These are phyloP conservation scores for Scaptomyza reducta DNA, from an alignment of 2,888 invertebrate genomes.

Conservation along the genomic window DNA sequence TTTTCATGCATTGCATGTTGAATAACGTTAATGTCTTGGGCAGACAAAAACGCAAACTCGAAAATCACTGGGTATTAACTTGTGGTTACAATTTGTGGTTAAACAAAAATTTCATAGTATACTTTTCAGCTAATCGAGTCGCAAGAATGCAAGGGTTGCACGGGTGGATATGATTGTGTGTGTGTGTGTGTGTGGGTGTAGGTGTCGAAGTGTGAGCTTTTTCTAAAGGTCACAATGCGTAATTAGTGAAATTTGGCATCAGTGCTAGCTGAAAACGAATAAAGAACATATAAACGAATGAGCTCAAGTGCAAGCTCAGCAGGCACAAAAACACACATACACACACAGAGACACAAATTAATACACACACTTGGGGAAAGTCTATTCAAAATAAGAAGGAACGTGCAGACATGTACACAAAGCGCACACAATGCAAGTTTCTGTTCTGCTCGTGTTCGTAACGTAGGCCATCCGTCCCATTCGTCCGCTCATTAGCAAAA, in stretches of 20 bases:
- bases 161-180: slow-evolving; percentile 1
- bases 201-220: slow-evolving; percentile 10
- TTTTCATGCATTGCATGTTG: slow-evolving; percentile 30
- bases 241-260: slow-evolving; percentile 78
- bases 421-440: slow-evolving; percentile 49
- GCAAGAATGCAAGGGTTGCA: slow-evolving; percentile 21
- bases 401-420: slow-evolving; percentile 58
- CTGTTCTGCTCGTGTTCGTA: slow-evolving; percentile 42
- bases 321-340: slow-evolving; percentile 22
- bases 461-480: slow-evolving; percentile 37
- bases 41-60: slow-evolving; percentile 14
- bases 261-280: slow-evolving; percentile 45
- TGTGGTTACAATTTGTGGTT: slow-evolving; percentile 29
- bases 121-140: slow-evolving; percentile 54
- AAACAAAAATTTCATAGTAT: slow-evolving; percentile 36
- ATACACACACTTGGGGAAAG: slow-evolving; percentile 16
- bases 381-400: slow-evolving; percentile 49
- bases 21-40: slow-evolving; percentile 46
- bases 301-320: slow-evolving; percentile 55
- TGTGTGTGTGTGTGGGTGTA: not conserved
- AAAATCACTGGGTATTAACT: slow-evolving; percentile 9
- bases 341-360: slow-evolving; percentile 9
- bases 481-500: slow-evolving; percentile 74
- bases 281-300: slow-evolving; percentile 42
- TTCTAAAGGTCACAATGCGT: slow-evolving; percentile 60